phyloP scores from a whole-genome alignment of 2,888 invertebrate genomes.

The Emmelina monodactyla region DNA sequence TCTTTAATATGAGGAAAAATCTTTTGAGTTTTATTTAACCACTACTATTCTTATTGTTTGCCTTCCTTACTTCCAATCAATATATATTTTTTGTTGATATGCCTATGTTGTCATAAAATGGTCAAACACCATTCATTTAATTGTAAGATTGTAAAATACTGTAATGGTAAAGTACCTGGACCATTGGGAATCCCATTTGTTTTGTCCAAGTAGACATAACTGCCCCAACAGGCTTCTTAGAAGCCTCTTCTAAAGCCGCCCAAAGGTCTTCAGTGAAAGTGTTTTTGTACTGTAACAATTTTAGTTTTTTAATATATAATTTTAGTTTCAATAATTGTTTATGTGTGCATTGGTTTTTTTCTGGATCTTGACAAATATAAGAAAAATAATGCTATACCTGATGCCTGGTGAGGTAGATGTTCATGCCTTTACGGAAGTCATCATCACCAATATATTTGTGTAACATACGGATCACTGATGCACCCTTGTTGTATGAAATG shows the following conservation, averaged over 20 bases:
- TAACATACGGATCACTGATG: conserved; percentile 93
- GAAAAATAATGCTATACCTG: conserved; percentile 43
- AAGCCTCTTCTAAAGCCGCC: conserved; percentile 87
- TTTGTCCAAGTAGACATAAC: conserved; percentile 98
- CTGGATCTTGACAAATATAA: too few species aligned
- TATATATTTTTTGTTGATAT: too few species aligned
- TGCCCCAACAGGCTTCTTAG: conserved; percentile 85
- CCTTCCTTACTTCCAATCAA: too few species aligned
- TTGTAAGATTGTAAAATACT: neutral
- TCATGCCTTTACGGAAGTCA: conserved; percentile 93
- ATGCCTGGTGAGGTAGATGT: conserved; percentile 85
- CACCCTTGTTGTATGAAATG: conserved; percentile 96
- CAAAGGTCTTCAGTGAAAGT: conserved; percentile 94
- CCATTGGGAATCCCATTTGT: conserved; percentile 93
- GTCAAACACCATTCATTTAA: neutral
- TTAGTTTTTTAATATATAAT: too few species aligned
- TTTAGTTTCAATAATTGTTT: too few species aligned
- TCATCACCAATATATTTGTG: conserved; percentile 92
- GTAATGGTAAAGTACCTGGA: too few species aligned
- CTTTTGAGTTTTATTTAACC: too few species aligned
- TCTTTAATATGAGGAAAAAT: too few species aligned
- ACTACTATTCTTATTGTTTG: too few species aligned
- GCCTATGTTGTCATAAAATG: conserved; percentile 2
- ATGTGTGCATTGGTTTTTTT: too few species aligned
- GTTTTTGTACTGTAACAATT: conserved; percentile 79